Evolutionary conservation across 2,113 vertebrate species (phyloP).

Genomic region (Myanophis thanlyinensis): DNA sequence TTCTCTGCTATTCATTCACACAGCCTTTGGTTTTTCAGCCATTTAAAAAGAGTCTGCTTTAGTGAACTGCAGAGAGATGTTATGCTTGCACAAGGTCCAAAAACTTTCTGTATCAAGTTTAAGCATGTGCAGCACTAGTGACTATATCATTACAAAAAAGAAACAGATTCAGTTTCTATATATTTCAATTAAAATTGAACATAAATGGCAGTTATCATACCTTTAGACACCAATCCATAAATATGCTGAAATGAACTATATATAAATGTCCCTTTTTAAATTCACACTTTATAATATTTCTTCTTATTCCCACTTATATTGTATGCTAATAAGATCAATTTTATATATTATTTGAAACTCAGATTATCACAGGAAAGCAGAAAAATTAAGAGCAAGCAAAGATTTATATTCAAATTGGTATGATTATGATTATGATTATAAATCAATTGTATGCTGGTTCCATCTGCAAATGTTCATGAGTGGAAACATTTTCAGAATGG

Average conservation of each 20-base stretch:
- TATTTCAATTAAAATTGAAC: background rate
- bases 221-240: background rate
- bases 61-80: too few relatives aligned
- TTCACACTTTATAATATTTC: background rate
- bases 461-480: background rate
- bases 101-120: background rate
- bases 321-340: background rate
- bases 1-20: too few relatives aligned
- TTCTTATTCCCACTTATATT: background rate
- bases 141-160: too few relatives aligned
- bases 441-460: background rate
- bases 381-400: background rate
- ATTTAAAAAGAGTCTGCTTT: too few relatives aligned
- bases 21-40: too few relatives aligned
- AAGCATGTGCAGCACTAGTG: too few relatives aligned
- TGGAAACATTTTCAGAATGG: background rate
- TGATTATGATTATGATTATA: constrained; percentile 1
- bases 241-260: background rate
- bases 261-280: background rate
- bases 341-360: background rate
- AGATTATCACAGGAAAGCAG: background rate
- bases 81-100: too few relatives aligned
- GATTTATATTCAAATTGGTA: background rate
- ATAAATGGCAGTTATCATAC: background rate
- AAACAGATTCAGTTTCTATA: background rate